These are phyloP conservation scores for Sitta carolinensis DNA, from an alignment of 2,797 vertebrate species.

Conservation along the genomic window DNA sequence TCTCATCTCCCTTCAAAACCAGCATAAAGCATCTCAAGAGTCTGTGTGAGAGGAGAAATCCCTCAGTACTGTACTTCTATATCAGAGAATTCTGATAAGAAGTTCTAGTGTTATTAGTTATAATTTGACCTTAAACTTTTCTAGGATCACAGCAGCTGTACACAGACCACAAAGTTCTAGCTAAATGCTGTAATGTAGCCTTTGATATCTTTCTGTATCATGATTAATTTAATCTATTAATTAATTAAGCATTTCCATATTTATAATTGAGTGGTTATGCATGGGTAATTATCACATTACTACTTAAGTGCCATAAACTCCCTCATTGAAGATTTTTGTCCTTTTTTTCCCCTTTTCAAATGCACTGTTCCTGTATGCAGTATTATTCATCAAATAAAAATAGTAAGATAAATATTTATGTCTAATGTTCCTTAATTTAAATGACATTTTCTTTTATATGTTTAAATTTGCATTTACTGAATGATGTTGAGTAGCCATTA, in stretches of 20 bases:
- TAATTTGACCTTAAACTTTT: neutral
- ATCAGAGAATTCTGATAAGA: neutral
- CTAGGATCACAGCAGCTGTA: neutral
- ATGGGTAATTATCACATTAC: constrained; percentile 41
- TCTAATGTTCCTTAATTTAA: neutral
- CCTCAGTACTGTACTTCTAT: neutral
- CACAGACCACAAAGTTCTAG: neutral
- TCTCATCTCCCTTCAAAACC: neutral
- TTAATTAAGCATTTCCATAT: constrained; percentile 25
- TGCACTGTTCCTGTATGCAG: neutral
- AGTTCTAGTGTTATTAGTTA: neutral
- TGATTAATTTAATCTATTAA: constrained; percentile 50
- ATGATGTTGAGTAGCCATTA: neutral
- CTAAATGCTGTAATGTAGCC: neutral
- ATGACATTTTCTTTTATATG: neutral
- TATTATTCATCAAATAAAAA: neutral
- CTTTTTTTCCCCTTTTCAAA: neutral
- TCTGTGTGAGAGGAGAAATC: neutral
- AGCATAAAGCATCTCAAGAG: neutral
- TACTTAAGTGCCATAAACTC: constrained; percentile 27
- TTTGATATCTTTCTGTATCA: constrained; percentile 5
- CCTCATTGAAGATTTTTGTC: neutral
- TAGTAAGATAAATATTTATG: constrained; percentile 7
- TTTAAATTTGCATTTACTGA: neutral
- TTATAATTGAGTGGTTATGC: constrained; percentile 42